These are phyloP conservation scores for Onthophagus sagittarius DNA, from an alignment of 2,888 invertebrate species.

Conservation along the genomic window DNA sequence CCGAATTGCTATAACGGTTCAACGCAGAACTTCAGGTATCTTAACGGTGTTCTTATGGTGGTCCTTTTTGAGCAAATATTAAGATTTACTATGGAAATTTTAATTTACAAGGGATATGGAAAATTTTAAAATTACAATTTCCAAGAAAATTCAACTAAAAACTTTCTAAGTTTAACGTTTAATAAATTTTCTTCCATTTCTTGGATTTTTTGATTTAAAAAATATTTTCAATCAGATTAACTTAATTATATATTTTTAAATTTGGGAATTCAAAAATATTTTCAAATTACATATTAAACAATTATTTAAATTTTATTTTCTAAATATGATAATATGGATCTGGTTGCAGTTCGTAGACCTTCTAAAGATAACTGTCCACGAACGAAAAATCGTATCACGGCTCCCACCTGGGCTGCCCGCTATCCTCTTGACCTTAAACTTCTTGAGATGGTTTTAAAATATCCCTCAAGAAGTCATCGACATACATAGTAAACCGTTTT, in stretches of 20 bases:
- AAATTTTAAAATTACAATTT: too few relatives aligned
- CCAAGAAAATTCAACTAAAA: too few relatives aligned
- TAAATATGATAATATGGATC: background rate
- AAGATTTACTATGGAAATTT: too few relatives aligned
- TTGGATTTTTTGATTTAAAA: too few relatives aligned
- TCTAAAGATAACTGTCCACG: background rate
- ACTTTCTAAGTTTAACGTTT: too few relatives aligned
- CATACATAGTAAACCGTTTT: background rate
- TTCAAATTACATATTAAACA: too few relatives aligned
- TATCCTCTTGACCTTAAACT: background rate
- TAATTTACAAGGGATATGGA: too few relatives aligned
- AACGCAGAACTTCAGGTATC: background rate
- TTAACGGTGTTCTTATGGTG: background rate
- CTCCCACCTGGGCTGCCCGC: background rate
- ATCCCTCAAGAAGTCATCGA: background rate
- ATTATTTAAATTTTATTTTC: too few relatives aligned
- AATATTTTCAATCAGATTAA: too few relatives aligned
- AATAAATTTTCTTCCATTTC: too few relatives aligned
- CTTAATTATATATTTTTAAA: too few relatives aligned
- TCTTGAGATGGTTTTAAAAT: background rate
- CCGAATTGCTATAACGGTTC: slow-evolving; percentile 24
- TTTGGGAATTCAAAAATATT: too few relatives aligned
- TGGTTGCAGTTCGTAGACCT: background rate
- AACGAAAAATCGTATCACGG: background rate
- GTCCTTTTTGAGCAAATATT: background rate